Evolutionary conservation across 2,888 invertebrate genomes (phyloP), one percentile per base, ranked within the genome.

Genomic region (Troides aeacus): DNA sequence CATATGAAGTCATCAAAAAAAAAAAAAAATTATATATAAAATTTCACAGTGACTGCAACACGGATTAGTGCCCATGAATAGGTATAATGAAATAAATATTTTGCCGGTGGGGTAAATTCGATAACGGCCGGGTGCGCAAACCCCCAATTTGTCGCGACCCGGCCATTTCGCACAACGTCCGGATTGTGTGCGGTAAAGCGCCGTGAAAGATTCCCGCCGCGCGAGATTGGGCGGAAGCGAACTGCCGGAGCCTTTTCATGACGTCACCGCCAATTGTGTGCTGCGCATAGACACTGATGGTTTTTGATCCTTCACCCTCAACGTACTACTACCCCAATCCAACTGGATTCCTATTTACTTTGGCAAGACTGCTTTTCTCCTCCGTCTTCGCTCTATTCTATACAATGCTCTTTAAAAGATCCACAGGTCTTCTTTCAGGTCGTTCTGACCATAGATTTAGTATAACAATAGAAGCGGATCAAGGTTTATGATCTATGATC

Each of bases 81-180:
- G 90, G 86, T 88, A 90, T 92, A 92, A 92, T 92, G 92, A 92
- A 92, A 92, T 92, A 92, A 92, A 92, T 89, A 92, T 92, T 92
- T 92, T 86, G 91, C 88, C 91, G 92, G 90, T 89, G 84, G 89
- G 86, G 88, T 88, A 88, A 86, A 87, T 86, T 86, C 85, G 81
- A 81, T 82, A 81, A 89, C 91, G 90, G 85, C 84, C 79, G 88
- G 81, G 74, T 85, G 89, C 81, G 77, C 87, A 84, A 87, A 85
- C 89, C 90, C 90, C 85, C 86, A 87, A 89, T 87, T 86, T 83
- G 79, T 77, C 77, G 81, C 79, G 78, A 78, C 82, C 83, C 82
- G 79, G 87, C 85, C 88, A 87, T 90, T 89, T 89, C 84, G 84
- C 82, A 82, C 88, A 87, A 87, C 84, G 82, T 70, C 85, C 77